Evolutionary conservation across 1,140 invertebrate genomes (phyloP).

Genomic region (Hydropsyche tenuis): DNA sequence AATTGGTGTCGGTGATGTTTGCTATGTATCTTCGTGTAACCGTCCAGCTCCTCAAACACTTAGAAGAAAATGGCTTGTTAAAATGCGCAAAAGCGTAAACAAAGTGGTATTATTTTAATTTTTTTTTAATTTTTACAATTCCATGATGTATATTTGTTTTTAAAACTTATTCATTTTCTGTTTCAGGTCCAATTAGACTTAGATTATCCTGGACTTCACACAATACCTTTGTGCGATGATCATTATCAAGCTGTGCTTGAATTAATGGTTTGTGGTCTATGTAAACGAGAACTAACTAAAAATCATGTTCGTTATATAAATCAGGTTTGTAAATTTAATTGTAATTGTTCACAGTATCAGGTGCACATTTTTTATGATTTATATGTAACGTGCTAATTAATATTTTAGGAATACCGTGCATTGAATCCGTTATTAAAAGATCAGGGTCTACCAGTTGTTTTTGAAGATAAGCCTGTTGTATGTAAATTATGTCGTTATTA

Average conservation of each 20-base stretch:
- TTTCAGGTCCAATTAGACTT: slow-evolving; percentile 65
- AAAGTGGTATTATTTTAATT: slow-evolving; percentile 66
- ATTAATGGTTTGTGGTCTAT: slow-evolving; percentile 76
- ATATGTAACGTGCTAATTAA: neutral
- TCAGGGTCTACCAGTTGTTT: slow-evolving; percentile 71
- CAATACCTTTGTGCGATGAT: slow-evolving; percentile 68
- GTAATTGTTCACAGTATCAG: neutral
- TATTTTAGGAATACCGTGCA: slow-evolving; percentile 67
- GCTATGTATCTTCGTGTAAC: slow-evolving; percentile 69
- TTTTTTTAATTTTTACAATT: slow-evolving; percentile 14
- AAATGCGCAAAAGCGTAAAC: slow-evolving; percentile 73
- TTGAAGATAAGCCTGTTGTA: slow-evolving; percentile 66
- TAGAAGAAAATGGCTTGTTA: slow-evolving; percentile 78
- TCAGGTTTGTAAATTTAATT: slow-evolving; percentile 53
- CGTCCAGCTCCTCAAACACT: slow-evolving; percentile 71
- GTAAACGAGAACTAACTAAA: slow-evolving; percentile 73
- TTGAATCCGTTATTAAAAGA: slow-evolving; percentile 70
- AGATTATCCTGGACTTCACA: slow-evolving; percentile 67
- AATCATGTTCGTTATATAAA: slow-evolving; percentile 73
- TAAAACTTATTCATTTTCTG: neutral
- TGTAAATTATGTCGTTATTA: slow-evolving; percentile 83
- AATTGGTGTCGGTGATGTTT: slow-evolving; percentile 54
- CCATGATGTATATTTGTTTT: neutral
- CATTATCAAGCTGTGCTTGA: slow-evolving; percentile 71
- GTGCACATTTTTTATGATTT: neutral